These are phyloP conservation scores for Drosophila willistoni DNA, from an alignment of 1,140 invertebrate species.

Conservation along the genomic window DNA sequence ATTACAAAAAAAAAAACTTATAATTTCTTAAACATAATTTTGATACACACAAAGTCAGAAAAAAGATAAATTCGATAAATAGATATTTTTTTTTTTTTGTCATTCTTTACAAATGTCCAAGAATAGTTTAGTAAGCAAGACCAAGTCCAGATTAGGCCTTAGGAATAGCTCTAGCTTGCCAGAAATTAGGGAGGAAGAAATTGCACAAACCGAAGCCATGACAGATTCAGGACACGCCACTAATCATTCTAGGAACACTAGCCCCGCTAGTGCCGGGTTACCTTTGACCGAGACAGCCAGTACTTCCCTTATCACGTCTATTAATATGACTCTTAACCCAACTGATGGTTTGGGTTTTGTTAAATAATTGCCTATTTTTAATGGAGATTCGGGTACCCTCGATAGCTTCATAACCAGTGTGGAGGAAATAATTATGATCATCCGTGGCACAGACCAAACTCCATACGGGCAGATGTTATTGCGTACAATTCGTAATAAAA, in stretches of 20 bases:
- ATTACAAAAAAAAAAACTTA: no score
- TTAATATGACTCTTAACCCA: not conserved
- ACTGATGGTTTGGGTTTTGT: not conserved
- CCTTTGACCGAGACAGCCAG: no score
- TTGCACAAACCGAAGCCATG: not conserved
- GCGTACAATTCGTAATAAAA: constrained; percentile 11
- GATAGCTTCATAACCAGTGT: not conserved
- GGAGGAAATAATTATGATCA: constrained; percentile 13
- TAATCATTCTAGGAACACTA: not conserved
- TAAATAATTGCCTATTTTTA: not conserved
- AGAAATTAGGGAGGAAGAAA: not conserved
- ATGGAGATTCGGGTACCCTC: not conserved
- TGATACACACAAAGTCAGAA: no score
- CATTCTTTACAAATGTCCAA: no score
- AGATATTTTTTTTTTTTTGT: no score
- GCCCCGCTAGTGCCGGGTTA: no score
- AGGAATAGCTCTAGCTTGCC: not conserved
- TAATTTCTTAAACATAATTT: no score
- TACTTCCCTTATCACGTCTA: not conserved
- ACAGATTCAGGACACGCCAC: no score
- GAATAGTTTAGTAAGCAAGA: no score
- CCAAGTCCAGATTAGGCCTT: not conserved
- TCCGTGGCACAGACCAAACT: constrained; percentile 19
- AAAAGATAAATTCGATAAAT: no score
- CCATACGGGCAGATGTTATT: constrained; percentile 6